phyloP scores from a whole-genome alignment of 2,113 vertebrate species.

The Gadus macrocephalus region DNA sequence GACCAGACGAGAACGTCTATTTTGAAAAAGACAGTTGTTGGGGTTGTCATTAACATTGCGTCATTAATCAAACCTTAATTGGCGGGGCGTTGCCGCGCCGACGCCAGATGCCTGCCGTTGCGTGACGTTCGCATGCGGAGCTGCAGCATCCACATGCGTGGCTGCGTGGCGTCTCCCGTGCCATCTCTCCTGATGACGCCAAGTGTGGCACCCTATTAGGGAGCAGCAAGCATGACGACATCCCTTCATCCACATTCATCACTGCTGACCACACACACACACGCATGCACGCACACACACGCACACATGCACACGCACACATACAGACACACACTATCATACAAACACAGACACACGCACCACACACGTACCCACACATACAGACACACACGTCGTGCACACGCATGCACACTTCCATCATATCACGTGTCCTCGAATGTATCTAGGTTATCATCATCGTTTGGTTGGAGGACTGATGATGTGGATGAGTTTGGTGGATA shows the following conservation, averaged over 20 bases:
- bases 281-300: not conserved
- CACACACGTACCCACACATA: not conserved
- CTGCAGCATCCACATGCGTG: too few species aligned
- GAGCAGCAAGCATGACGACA: not conserved
- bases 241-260: not conserved
- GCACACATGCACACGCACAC: not conserved
- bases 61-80: too few species aligned
- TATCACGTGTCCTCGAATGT: too few species aligned
- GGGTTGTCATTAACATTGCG: too few species aligned
- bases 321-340: not conserved
- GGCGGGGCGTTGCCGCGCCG: too few species aligned
- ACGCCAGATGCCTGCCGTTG: not conserved
- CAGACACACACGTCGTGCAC: not conserved
- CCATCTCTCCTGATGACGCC: not conserved
- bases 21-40: too few species aligned
- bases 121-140: not conserved
- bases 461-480: too few species aligned
- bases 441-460: too few species aligned
- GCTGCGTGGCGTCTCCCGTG: not conserved
- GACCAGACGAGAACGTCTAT: too few species aligned
- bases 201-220: not conserved
- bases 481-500: too few species aligned
- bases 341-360: constrained; percentile 4
- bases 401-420: too few species aligned
- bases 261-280: not conserved